Percentiles rank a stretch among this genome's conserved stretches.
These are phyloP conservation scores for Lasiommata megera DNA, from an alignment of 2,888 invertebrate genomes.

Conservation along the genomic window DNA sequence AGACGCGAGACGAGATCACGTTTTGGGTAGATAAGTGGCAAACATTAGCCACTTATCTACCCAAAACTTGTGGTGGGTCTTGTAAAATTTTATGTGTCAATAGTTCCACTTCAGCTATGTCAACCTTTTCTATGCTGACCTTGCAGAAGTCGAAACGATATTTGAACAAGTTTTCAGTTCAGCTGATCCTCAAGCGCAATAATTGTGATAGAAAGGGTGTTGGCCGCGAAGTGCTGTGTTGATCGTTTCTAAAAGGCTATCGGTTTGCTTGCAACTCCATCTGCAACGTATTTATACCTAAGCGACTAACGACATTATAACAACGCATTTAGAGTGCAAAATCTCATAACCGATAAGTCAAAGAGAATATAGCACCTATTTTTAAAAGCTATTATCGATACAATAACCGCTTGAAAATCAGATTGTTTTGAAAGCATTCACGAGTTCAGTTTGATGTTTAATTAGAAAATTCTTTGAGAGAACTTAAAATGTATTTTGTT, in stretches of 20 bases:
- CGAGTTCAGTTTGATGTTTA: neutral
- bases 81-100: too few relatives aligned
- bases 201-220: conserved; percentile 16
- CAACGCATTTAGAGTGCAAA: neutral
- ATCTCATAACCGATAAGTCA: neutral
- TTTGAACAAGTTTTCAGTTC: neutral
- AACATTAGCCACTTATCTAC: too few relatives aligned
- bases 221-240: conserved; percentile 17
- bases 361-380: neutral
- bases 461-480: neutral
- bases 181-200: conserved; percentile 3
- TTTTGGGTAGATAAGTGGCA: too few relatives aligned
- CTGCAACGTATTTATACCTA: neutral
- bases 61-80: too few relatives aligned
- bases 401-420: conserved; percentile 10
- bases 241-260: conserved; percentile 15
- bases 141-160: neutral
- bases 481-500: neutral
- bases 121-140: too few relatives aligned
- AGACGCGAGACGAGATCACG: too few relatives aligned
- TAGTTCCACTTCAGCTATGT: too few relatives aligned
- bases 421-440: conserved; percentile 1
- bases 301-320: neutral
- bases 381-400: conserved; percentile 19
- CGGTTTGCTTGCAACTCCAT: conserved; percentile 1